These are phyloP conservation scores for Nannobrachium achirus DNA, from an alignment of 2,113 vertebrate genomes.

Conservation along the genomic window DNA sequence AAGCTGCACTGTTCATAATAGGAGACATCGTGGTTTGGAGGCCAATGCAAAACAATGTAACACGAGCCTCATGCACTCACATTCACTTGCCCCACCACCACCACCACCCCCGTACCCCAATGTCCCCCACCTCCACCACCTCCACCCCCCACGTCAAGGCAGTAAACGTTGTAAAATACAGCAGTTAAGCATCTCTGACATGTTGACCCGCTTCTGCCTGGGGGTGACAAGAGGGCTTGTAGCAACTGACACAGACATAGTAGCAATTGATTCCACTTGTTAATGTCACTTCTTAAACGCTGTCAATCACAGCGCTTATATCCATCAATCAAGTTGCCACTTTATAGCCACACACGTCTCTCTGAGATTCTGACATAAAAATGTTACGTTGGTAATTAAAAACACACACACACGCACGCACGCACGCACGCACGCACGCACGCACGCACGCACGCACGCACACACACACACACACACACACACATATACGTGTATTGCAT, in stretches of 20 bases:
- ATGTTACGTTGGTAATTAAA: not conserved
- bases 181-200: conserved; percentile 52
- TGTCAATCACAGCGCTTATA: not conserved
- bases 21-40: conserved; percentile 10
- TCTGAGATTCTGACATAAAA: conserved; percentile 20
- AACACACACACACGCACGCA: too few relatives aligned
- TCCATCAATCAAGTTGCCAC: conserved; percentile 27
- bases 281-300: conserved; percentile 42
- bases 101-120: not conserved
- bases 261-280: conserved; percentile 38
- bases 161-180: conserved; percentile 52
- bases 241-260: conserved; percentile 12
- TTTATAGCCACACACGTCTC: not conserved
- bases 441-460: too few relatives aligned
- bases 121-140: not conserved
- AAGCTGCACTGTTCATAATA: conserved; percentile 21
- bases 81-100: conserved; percentile 52
- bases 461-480: too few relatives aligned
- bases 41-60: conserved; percentile 42
- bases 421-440: too few relatives aligned
- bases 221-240: conserved; percentile 27
- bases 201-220: conserved; percentile 35
- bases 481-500: too few relatives aligned
- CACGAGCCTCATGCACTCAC: conserved; percentile 53
- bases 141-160: conserved; percentile 12